Evolutionary conservation across 2,797 vertebrate genomes (phyloP), one percentile per base, ranked within the genome.

Genomic region (Sebastiscus tertius): DNA sequence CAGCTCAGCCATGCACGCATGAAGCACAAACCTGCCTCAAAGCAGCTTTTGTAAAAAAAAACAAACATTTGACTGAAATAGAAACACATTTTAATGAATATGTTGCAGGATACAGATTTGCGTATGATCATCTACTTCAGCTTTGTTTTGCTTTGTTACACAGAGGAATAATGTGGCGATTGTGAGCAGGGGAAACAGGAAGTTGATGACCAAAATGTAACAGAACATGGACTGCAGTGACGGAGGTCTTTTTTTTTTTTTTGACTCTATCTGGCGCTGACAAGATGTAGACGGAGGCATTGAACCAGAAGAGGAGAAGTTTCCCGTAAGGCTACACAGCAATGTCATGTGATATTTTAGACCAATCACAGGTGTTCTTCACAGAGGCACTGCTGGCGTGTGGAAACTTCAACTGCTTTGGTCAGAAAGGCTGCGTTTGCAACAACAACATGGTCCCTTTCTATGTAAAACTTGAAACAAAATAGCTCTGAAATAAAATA

Each of bases 151-250:
- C 67, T 66, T 27, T 4, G 13, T 36, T 46, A 46, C n/a, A 6
- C 22, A 1, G 20, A 79, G 12, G 31, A 55, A 62, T 39, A 71
- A 55, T 64, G 61, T 74, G 29, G 49, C n/a, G 62, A 29, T 52
- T 79, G 49, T 83, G 39, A 87, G 33, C 36, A 54, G 75, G 6
- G 61, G 64, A 71, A 81, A 73, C 31, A 49, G 64, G 80, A 89
- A 81, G 77, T 64, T 16, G 31, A 63, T 78, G 46, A 80, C 27
- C 18, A 67, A 70, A 75, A 72, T 56, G 79, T 33, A 63, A 34
- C 18, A 52, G 70, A 72, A 72, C 12, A 31, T 55, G 0, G 8
- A 33, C 54, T 3, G 2, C 36, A 39, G 20, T 13, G 65, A 79
- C 1, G 20, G 12, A 79, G 54, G 27, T 8, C 1, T 59, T 64